Percentiles rank a stretch among this genome's conserved stretches.
These are phyloP conservation scores for Drosophila greeni DNA, from an alignment of 2,888 invertebrate species.

Conservation along the genomic window DNA sequence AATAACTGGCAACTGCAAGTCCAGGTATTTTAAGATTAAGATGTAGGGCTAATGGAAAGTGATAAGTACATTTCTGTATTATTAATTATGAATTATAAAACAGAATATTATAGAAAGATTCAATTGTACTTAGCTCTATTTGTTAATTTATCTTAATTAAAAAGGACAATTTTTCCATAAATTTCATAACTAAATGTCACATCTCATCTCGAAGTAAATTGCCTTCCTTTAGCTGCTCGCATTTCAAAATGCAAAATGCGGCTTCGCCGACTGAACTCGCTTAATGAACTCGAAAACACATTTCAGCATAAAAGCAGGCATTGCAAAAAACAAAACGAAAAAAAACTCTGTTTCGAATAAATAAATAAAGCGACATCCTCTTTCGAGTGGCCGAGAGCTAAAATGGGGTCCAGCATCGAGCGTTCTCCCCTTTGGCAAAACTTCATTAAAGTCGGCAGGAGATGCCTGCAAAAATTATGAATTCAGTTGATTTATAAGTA, in stretches of 20 bases:
- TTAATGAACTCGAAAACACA: conserved; percentile 52
- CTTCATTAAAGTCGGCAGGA: conserved; percentile 52
- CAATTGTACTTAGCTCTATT: rapidly evolving
- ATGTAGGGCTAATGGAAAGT: background rate
- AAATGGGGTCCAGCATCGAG: conserved; percentile 27
- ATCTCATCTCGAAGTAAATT: background rate
- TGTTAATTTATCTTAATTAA: too few species aligned
- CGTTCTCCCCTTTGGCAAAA: conserved; percentile 34
- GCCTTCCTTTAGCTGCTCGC: background rate
- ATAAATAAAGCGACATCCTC: conserved; percentile 62
- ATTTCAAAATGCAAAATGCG: conserved; percentile 20
- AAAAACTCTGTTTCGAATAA: conserved; percentile 38
- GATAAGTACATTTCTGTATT: background rate
- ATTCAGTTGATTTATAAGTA: conserved; percentile 62
- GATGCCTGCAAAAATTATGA: conserved; percentile 53
- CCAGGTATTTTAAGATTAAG: background rate
- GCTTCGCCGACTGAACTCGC: conserved; percentile 35
- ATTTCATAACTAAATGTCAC: background rate
- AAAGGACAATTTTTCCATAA: too few species aligned
- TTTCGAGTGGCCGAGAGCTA: conserved; percentile 46
- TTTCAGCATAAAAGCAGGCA: conserved; percentile 24
- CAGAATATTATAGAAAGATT: background rate
- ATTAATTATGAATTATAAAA: too few species aligned
- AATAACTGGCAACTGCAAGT: background rate
- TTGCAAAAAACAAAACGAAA: conserved; percentile 24